Base-by-base conservation (phyloP, 2,797 vertebrate species). In the Eptatretus atami region DNA sequence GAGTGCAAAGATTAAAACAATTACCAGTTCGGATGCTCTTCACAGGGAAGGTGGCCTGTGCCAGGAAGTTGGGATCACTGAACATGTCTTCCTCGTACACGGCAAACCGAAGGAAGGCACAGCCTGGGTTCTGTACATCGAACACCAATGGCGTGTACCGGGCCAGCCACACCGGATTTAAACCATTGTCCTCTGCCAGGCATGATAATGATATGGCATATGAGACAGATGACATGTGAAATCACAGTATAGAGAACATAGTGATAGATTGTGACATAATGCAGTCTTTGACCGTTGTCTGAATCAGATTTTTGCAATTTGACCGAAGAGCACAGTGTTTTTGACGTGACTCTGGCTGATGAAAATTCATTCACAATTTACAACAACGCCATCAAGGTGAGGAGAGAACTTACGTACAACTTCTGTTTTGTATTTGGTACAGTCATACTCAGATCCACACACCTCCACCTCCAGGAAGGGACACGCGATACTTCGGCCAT, bases 391-490 rank as follows among this genome's bases (percentile, higher is more conserved):
- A 44, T 44, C 31, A 44, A 44, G 31, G 31, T 4, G 31, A 44
- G 31, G 31, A 19, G 4, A 24, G 54, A 52, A 63, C 77, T 78
- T 68, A 92, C 92, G 84, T 74, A 84, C 85, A 0, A 87, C 88
- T 70, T 95, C 87, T 0, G 90, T 96, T 74, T 93, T 98, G 71
- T 81, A 82, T 71, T 96, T 98, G 72, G 72, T 70, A 0, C 78
- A 86, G 77, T 98, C 92, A 0, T 90, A 96, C 63, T 98, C 92
- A 0, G 86, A 83, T 1, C 88, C 92, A 0, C 86, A 92, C 69
- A 96, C 82, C 69, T 96, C 92, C 2, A 98, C 81, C 75, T 96
- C 92, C 63, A 95, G 84, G 1, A 98, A 80, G 2, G 92, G 90
- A 67, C 84, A 92, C 67, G 95, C 87, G 0, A 98, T 95, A 65